These are phyloP conservation scores for Lobophora halterata DNA, from an alignment of 2,888 invertebrate genomes.

Conservation along the genomic window DNA sequence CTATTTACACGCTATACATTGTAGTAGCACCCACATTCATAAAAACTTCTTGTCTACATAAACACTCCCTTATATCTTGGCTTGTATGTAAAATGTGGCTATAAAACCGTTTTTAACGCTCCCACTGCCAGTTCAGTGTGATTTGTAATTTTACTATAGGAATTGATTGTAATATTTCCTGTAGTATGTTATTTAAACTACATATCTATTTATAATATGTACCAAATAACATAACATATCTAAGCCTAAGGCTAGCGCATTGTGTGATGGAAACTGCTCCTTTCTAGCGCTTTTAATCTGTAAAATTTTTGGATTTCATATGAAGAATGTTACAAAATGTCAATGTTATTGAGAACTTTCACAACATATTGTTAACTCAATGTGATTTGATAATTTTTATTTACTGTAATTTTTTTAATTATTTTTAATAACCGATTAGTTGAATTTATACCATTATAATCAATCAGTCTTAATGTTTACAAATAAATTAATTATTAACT, in stretches of 20 bases:
- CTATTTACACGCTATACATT: no score
- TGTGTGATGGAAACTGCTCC: slow-evolving; percentile 5
- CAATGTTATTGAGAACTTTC: no score
- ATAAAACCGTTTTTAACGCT: slow-evolving; percentile 3
- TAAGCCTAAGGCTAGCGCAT: slow-evolving; percentile 3
- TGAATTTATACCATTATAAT: slow-evolving; percentile 35
- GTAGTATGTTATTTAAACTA: slow-evolving; percentile 6
- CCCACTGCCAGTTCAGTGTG: slow-evolving; percentile 8
- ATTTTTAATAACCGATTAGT: slow-evolving; percentile 15
- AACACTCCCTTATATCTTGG: not conserved
- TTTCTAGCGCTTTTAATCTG: no score
- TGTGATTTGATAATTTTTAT: no score
- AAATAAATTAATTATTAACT: slow-evolving; percentile 48
- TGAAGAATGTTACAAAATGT: no score
- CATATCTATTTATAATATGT: slow-evolving; percentile 11
- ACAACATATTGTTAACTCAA: no score
- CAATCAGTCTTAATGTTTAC: slow-evolving; percentile 48
- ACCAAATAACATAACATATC: slow-evolving; percentile 16
- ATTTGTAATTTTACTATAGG: slow-evolving; percentile 1
- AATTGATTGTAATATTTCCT: slow-evolving; percentile 4
- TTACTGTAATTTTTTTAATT: no score
- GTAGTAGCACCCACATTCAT: not conserved
- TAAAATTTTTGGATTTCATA: no score
- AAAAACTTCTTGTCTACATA: slow-evolving; percentile 1
- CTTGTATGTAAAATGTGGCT: not conserved